These are phyloP conservation scores for Vollenhovia emeryi DNA, from an alignment of 1,140 invertebrate species.

Conservation along the genomic window DNA sequence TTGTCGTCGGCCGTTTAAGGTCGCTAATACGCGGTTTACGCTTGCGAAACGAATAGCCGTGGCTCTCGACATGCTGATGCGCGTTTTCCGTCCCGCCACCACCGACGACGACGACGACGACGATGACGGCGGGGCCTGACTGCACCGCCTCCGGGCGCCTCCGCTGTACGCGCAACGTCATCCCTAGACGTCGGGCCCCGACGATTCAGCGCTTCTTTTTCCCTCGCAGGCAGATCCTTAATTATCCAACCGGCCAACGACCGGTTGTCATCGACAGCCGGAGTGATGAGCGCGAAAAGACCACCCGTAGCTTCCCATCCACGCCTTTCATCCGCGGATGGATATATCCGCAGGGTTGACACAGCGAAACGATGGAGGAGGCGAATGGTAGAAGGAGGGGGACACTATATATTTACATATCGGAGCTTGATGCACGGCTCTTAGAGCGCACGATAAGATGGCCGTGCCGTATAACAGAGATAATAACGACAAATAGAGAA, in stretches of 20 bases:
- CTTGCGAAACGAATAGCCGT: constrained; percentile 34
- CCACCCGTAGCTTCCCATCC: constrained; percentile 57
- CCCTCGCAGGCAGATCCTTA: constrained; percentile 36
- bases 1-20: constrained; percentile 33
- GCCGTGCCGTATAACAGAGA: neutral
- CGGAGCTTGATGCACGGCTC: neutral
- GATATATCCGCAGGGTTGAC: constrained; percentile 41
- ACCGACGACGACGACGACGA: constrained; percentile 5
- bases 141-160: constrained; percentile 17
- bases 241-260: constrained; percentile 67
- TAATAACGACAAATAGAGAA: constrained; percentile 22
- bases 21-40: neutral
- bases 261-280: constrained; percentile 71
- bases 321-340: neutral
- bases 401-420: constrained; percentile 15
- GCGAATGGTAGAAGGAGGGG: neutral
- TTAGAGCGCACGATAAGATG: neutral
- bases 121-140: neutral
- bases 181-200: constrained; percentile 31
- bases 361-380: constrained; percentile 4
- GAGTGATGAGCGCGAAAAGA: constrained; percentile 64
- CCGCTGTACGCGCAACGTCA: constrained; percentile 12
- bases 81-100: constrained; percentile 5
- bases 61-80: neutral
- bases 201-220: constrained; percentile 51